These are phyloP conservation scores for Mesopsocus fuscifrons DNA, from an alignment of 2,888 invertebrate species.

Conservation along the genomic window DNA sequence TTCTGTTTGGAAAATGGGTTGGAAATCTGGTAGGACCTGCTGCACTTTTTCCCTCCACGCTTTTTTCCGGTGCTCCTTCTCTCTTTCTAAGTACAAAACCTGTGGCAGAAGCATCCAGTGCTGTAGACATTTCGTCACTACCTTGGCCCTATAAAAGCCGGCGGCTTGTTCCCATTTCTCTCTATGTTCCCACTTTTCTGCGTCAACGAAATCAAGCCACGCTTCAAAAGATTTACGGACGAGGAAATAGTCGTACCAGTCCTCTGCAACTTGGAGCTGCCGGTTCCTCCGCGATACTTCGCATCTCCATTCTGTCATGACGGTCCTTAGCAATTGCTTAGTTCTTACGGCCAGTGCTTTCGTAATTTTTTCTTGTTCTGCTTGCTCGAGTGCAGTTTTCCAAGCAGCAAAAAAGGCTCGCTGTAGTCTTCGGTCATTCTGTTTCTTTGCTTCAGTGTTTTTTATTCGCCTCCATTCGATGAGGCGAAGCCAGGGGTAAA, in stretches of 20 bases:
- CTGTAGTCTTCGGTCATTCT: not conserved
- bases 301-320: not conserved
- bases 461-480: not conserved
- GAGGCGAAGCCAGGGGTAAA: not conserved
- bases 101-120: slow-evolving; percentile 26
- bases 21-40: slow-evolving; percentile 49
- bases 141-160: not conserved
- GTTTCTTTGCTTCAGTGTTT: not conserved
- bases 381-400: not conserved
- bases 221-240: not conserved
- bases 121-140: not conserved
- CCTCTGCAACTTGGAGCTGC: not conserved
- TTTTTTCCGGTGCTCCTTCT: slow-evolving; percentile 44
- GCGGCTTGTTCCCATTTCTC: not conserved
- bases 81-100: slow-evolving; percentile 39
- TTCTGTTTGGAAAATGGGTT: too few relatives aligned
- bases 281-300: not conserved
- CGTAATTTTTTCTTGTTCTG: not conserved
- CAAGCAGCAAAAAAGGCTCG: not conserved
- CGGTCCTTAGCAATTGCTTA: not conserved
- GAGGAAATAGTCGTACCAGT: not conserved
- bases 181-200: not conserved
- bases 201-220: not conserved
- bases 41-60: slow-evolving; percentile 52
- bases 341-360: not conserved